Conservation (phyloP, 2,797 vertebrate genomes). For the Propithecus perrieri region DNA sequence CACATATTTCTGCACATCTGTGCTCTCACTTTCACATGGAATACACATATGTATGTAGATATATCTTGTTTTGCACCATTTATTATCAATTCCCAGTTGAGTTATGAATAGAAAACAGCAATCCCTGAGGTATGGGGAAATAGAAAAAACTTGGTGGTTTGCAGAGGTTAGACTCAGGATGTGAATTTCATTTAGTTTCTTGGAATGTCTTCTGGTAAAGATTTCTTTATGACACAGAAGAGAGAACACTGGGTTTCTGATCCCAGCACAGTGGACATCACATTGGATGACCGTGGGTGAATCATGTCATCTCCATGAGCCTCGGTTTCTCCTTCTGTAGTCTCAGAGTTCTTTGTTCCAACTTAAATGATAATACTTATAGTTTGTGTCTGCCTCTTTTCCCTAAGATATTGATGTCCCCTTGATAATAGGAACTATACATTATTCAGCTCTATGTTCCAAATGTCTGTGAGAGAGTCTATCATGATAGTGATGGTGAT, state of each 20-base stretch:
- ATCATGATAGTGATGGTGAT: background rate
- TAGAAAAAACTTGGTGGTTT: background rate
- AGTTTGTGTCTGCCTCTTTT: background rate
- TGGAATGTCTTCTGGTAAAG: background rate
- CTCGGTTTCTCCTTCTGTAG: background rate
- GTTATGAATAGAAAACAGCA: background rate
- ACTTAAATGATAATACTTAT: background rate
- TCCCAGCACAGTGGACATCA: background rate
- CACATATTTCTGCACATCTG: background rate
- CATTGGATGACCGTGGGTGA: background rate
- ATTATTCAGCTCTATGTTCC: no score
- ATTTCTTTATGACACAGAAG: background rate
- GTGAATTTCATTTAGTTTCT: background rate
- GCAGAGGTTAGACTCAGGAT: background rate
- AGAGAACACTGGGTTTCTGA: background rate
- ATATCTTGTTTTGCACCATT: background rate
- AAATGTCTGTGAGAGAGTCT: background rate
- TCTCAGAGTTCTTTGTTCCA: background rate
- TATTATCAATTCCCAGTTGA: background rate
- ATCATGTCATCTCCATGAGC: fast-evolving
- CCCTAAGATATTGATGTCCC: background rate
- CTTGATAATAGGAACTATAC: background rate
- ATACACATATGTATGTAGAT: background rate
- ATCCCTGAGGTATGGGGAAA: background rate
- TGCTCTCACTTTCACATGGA: background rate